Evolutionary conservation across 1,140 invertebrate species (phyloP), one percentile per base, ranked within the genome.

Genomic region (Probaryconus sp.): DNA sequence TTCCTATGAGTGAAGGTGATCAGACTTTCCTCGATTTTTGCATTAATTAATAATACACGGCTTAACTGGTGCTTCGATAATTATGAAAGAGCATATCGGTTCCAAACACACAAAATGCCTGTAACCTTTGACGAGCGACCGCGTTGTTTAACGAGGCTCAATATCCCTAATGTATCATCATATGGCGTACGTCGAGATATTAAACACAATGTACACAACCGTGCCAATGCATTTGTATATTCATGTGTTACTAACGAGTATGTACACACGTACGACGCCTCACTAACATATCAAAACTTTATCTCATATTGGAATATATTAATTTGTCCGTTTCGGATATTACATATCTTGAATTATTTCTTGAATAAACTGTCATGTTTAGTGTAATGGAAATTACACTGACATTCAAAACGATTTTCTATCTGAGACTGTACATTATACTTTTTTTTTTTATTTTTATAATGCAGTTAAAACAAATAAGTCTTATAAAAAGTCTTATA

Each of bases 161-260:
- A 56, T 56, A 56, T 56, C 38, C 26, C 51, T 33, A 56, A 56
- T 56, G 26, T 56, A 43, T 56, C 51, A 56, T 56, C 37, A 56
- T 43, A 14, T 10, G 26, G 10, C 21, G 16, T 42, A 38, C 5
- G 47, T 16, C 48, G 26, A 43, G 26, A 56, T 56, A 56, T 56
- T 43, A 43, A 56, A 33, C 51, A 56, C 51, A 56, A 56, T 56
- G 28, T 58, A 58, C 40, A 45, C 40, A 56, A 26, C 18, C 40
- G 18, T 45, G 38, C 26, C 40, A 35, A 58, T 58, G 28, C 20
- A 16, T 45, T 35, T 20, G 53, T 43, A 33, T 28, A 16, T 33
- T 58, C 51, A 42, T 55, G 51, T 13, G 24, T 42, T 6, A 30
- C 35, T 30, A 55, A 55, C 26, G 26, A 55, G 7, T 37, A 30